Conservation (phyloP, 2,888 invertebrate genomes). For the Kuschelorhynchus macadamiae region DNA sequence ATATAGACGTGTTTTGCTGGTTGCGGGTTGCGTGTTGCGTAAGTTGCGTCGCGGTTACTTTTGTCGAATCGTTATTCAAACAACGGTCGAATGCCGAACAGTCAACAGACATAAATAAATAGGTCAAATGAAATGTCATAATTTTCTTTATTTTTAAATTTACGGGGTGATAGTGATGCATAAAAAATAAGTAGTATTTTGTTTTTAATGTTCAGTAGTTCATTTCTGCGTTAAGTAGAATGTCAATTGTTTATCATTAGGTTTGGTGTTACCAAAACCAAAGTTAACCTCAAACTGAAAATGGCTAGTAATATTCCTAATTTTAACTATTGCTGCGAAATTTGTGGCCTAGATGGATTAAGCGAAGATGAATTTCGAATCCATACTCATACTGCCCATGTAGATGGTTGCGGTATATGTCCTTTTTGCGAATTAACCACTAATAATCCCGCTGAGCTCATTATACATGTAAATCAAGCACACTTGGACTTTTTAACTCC, state of each 20-base stretch:
- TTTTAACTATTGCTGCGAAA: slow-evolving; percentile 81
- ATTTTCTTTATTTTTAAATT: too few relatives aligned
- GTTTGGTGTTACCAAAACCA: background rate
- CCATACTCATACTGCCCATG: slow-evolving; percentile 84
- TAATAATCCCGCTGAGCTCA: slow-evolving; percentile 81
- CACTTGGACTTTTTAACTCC: slow-evolving; percentile 88
- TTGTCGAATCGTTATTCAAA: too few relatives aligned
- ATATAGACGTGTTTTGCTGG: slow-evolving; percentile 51
- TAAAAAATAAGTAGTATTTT: background rate
- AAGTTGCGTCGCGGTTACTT: too few relatives aligned
- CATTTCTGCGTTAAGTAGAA: slow-evolving; percentile 2
- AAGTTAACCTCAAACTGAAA: slow-evolving; percentile 36
- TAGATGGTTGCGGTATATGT: slow-evolving; percentile 84
- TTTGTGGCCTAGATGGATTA: slow-evolving; percentile 87
- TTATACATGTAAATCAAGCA: slow-evolving; percentile 86
- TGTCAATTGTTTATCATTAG: background rate
- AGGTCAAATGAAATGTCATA: too few relatives aligned
- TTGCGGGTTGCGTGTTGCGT: slow-evolving; percentile 49
- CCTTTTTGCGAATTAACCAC: slow-evolving; percentile 86
- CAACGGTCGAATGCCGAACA: too few relatives aligned
- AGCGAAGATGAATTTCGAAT: slow-evolving; percentile 84
- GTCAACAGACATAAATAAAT: too few relatives aligned
- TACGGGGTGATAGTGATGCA: too few relatives aligned
- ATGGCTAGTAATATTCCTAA: slow-evolving; percentile 73
- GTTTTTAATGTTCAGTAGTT: background rate